Percentiles rank a stretch among this genome's conserved stretches.
Conservation (phyloP, 2,797 vertebrate genomes). For the Lithobates sylvaticus region DNA sequence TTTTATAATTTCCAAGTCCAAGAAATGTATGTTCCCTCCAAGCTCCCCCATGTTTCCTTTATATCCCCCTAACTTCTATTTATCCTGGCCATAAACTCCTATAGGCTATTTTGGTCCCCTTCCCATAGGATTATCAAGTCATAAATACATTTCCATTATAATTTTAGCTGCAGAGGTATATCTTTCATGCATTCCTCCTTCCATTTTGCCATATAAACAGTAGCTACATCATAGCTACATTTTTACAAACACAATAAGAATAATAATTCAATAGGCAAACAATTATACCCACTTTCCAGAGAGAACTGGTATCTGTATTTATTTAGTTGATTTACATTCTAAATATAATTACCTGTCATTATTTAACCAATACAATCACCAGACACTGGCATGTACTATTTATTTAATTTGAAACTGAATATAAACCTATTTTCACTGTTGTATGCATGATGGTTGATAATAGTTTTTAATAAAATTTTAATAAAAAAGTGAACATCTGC, state of each 20-base stretch:
- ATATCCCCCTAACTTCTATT: too few species aligned
- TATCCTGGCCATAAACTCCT: too few species aligned
- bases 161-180: too few species aligned
- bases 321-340: neutral
- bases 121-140: too few species aligned
- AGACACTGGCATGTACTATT: neutral
- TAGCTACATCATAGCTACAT: neutral
- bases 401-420: neutral
- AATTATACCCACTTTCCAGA: neutral
- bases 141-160: too few species aligned
- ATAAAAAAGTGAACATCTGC: conserved; percentile 43
- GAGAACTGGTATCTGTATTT: neutral
- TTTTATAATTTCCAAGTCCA: too few species aligned
- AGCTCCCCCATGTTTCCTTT: too few species aligned
- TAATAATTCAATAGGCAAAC: neutral
- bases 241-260: neutral
- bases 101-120: too few species aligned
- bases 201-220: too few species aligned
- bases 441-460: neutral
- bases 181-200: too few species aligned
- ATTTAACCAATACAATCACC: conserved; percentile 15
- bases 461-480: conserved; percentile 11
- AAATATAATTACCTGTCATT: neutral
- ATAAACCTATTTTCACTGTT: neutral
- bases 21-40: too few species aligned